These are phyloP conservation scores for Drosophila pseudoobscura DNA, from an alignment of 1,140 invertebrate genomes.

Conservation along the genomic window DNA sequence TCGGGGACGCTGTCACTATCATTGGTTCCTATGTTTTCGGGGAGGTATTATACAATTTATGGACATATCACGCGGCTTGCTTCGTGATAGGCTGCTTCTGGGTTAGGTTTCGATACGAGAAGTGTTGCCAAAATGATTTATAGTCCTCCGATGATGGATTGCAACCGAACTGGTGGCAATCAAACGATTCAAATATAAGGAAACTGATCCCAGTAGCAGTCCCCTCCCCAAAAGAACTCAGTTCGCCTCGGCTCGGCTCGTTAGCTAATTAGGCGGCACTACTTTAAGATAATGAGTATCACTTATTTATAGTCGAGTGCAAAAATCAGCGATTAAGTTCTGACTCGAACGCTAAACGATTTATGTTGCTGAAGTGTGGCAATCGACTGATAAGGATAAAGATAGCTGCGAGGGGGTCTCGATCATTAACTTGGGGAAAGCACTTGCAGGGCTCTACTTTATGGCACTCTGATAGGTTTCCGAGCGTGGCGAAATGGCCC, in stretches of 20 bases:
- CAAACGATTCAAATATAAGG: conserved; percentile 60
- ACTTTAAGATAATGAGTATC: conserved; percentile 7
- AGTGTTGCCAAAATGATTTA: conserved; percentile 56
- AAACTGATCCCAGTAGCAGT: conserved; percentile 29
- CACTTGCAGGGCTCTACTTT: conserved; percentile 34
- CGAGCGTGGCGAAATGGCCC: conserved; percentile 38
- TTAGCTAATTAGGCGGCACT: conserved; percentile 29
- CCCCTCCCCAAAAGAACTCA: background rate
- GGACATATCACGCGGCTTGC: conserved; percentile 50
- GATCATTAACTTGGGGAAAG: conserved; percentile 31
- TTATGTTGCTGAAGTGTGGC: conserved; percentile 54
- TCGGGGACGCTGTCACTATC: conserved; percentile 10
- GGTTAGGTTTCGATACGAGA: conserved; percentile 35
- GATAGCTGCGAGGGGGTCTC: conserved; percentile 12
- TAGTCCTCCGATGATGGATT: conserved; percentile 62
- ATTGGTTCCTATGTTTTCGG: conserved; percentile 9
- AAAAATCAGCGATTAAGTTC: conserved; percentile 68
- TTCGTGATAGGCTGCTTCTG: conserved; percentile 30
- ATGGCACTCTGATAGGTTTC: conserved; percentile 5
- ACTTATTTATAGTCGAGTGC: conserved; percentile 51
- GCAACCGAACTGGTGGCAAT: conserved; percentile 51
- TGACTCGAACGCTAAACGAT: conserved; percentile 48
- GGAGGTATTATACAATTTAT: conserved; percentile 8
- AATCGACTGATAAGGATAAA: conserved; percentile 62
- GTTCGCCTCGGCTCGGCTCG: conserved; percentile 1